Conservation (phyloP, 2,113 vertebrate species). For the Naja naja region DNA sequence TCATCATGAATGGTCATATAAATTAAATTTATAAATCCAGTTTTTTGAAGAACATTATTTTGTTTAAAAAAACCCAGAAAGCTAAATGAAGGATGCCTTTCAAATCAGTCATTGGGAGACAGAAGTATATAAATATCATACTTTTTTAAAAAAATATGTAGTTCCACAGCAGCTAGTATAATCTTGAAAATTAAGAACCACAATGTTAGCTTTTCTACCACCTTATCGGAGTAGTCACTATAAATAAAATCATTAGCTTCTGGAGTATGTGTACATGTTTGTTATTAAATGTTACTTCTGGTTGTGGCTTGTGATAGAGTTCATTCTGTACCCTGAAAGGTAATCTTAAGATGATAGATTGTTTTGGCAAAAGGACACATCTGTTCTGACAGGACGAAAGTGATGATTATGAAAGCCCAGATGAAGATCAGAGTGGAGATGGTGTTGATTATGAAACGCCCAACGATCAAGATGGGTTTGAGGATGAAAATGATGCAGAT, state of each 20-base stretch:
- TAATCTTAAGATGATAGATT: not conserved
- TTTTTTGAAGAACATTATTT: not conserved
- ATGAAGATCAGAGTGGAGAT: slow-evolving; percentile 68
- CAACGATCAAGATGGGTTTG: slow-evolving; percentile 67
- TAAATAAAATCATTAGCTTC: not conserved
- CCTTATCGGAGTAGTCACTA: not conserved
- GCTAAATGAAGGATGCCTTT: not conserved
- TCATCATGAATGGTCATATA: not conserved
- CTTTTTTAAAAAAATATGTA: not conserved
- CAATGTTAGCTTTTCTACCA: not conserved
- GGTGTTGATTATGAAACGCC: slow-evolving; percentile 86
- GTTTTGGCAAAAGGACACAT: not conserved
- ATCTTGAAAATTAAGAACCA: not conserved
- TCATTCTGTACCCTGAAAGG: slow-evolving; percentile 8
- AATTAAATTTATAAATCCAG: not conserved
- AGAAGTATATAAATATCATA: not conserved
- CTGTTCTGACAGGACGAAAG: slow-evolving; percentile 72
- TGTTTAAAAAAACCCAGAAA: not conserved
- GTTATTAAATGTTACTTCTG: not conserved
- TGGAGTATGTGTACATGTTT: not conserved
- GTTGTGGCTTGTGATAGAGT: not conserved
- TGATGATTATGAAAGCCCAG: slow-evolving; percentile 89
- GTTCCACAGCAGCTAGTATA: not conserved
- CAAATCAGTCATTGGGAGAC: not conserved
- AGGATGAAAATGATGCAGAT: slow-evolving; percentile 68